These are phyloP conservation scores for Amphiprion percula DNA, from an alignment of 2,113 vertebrate species.

Conservation along the genomic window DNA sequence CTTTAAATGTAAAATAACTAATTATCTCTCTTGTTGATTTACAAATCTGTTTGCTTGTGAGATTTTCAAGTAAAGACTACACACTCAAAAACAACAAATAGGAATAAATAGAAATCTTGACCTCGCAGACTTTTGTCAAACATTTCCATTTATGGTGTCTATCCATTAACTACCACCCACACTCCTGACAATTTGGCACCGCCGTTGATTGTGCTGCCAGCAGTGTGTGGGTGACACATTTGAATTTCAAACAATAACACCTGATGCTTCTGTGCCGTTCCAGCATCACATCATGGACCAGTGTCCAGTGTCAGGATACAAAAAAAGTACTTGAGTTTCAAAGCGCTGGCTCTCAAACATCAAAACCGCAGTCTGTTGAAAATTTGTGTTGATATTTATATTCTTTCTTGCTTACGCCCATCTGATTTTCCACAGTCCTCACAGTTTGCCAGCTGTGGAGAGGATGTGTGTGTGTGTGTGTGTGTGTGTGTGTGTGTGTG, in stretches of 20 bases:
- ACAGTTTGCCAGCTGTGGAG: conserved; percentile 46
- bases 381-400: conserved; percentile 22
- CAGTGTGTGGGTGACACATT: conserved; percentile 47
- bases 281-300: conserved; percentile 32
- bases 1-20: neutral
- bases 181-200: conserved; percentile 45
- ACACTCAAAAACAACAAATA: conserved; percentile 18
- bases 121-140: conserved; percentile 43
- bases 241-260: conserved; percentile 64
- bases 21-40: neutral
- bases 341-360: neutral
- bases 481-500: conserved; percentile 24
- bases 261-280: conserved; percentile 58
- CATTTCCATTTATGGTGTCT: conserved; percentile 45
- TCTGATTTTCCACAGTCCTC: conserved; percentile 47
- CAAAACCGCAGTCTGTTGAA: conserved; percentile 10
- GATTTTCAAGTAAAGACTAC: conserved; percentile 24
- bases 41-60: conserved; percentile 10
- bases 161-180: conserved; percentile 46
- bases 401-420: conserved; percentile 19
- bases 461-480: conserved; percentile 21
- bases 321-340: conserved; percentile 22
- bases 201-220: conserved; percentile 34
- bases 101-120: conserved; percentile 25
- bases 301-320: conserved; percentile 5